These are phyloP conservation scores for Micrasema minimum DNA, from an alignment of 1,140 invertebrate genomes.

Conservation along the genomic window DNA sequence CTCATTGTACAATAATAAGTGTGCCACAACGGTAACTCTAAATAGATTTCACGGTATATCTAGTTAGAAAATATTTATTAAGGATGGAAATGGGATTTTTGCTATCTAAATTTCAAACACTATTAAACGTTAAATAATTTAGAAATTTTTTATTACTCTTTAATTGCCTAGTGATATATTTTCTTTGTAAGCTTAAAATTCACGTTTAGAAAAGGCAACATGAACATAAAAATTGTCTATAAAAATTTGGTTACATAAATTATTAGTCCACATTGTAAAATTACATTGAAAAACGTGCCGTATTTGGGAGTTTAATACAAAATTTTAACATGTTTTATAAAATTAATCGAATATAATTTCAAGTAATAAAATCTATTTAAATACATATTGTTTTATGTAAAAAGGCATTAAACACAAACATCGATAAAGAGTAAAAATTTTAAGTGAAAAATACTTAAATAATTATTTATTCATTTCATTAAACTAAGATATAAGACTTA, in stretches of 20 bases:
- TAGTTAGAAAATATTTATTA: conserved; percentile 29
- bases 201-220: too few relatives aligned
- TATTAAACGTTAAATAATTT: conserved; percentile 32
- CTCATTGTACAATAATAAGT: conserved; percentile 37
- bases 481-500: too few relatives aligned
- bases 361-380: too few relatives aligned
- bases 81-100: conserved; percentile 36
- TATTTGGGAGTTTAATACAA: neutral
- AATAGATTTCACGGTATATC: conserved; percentile 25
- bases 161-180: conserved; percentile 39
- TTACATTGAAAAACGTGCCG: conserved; percentile 1
- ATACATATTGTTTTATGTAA: too few relatives aligned
- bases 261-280: neutral
- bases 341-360: too few relatives aligned
- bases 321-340: too few relatives aligned
- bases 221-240: too few relatives aligned
- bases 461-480: too few relatives aligned
- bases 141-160: conserved; percentile 35
- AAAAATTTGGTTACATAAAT: neutral
- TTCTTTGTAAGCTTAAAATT: conserved; percentile 14
- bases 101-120: conserved; percentile 40
- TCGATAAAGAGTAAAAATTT: too few relatives aligned
- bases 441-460: too few relatives aligned
- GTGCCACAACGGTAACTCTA: conserved; percentile 35
- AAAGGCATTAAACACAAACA: too few relatives aligned